These are phyloP conservation scores for Podarcis lilfordi DNA, from an alignment of 2,797 vertebrate species.

Conservation along the genomic window DNA sequence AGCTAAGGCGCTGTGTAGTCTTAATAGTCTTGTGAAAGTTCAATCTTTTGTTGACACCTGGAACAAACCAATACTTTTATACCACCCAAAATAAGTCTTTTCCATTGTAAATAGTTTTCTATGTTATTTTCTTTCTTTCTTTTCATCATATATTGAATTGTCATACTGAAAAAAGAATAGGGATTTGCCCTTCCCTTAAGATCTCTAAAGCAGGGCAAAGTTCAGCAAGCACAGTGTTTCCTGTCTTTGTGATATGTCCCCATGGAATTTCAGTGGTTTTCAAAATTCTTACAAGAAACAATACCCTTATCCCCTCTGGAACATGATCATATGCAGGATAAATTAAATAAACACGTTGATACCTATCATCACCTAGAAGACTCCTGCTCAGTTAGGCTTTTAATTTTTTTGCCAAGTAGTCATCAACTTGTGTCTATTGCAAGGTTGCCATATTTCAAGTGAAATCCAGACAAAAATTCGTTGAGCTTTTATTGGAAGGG, in stretches of 20 bases:
- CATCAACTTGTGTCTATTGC: too few relatives aligned
- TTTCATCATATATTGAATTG: background rate
- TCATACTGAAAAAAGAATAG: background rate
- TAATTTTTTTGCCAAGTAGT: background rate
- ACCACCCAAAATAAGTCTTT: background rate
- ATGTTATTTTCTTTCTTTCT: background rate
- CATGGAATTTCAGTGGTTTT: background rate
- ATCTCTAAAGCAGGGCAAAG: background rate
- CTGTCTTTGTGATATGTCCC: background rate
- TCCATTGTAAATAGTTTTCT: background rate
- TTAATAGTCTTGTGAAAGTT: background rate
- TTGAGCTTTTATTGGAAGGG: too few relatives aligned
- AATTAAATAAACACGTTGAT: background rate
- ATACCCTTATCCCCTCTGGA: background rate
- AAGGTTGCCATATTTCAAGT: too few relatives aligned
- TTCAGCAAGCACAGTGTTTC: background rate
- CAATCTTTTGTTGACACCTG: constrained; percentile 4
- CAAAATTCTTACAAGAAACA: background rate
- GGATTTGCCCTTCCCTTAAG: background rate
- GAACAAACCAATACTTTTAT: background rate
- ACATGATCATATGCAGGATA: background rate
- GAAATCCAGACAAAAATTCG: too few relatives aligned
- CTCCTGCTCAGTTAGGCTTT: background rate
- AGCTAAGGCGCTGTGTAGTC: background rate
- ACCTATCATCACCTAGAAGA: background rate